Base-by-base conservation (phyloP, 64 coral and sea anemone genomes). In the Catalaphyllia jardinei region DNA sequence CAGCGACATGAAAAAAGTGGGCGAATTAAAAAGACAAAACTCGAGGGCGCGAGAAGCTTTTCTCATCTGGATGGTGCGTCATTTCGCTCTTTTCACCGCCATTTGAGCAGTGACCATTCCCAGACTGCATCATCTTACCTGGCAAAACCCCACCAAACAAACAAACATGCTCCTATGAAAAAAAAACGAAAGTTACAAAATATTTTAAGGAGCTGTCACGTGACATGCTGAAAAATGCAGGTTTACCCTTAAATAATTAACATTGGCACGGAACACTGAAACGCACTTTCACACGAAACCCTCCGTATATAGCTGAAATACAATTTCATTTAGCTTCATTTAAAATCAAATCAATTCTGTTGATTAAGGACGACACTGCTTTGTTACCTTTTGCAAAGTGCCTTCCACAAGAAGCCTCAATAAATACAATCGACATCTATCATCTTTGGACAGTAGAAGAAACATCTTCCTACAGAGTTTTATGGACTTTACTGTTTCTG, bases 331-430 rank as follows among this genome's bases (percentile, higher is more conserved):
- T 0, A 57, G 10, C 15, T 57, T 57, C 54, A 57, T 12, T 5
- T 14, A 57, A 57, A 57, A 16, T 57, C 54, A 57, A 57, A 57
- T 57, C 54, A 12, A 12, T 14, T 57, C 54, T 0, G 54, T 57
- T 12, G 54, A 57, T 57, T 57, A 57, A 57, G 54, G 54, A 12
- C 10, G 10, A 12, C 10, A 57, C 15, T 25, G 22, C 9, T 69
- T n/a, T n/a, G 20, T 38, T 92, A 87, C 90, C 90, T 92, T 92
- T 52, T 87, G 38, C 24, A 92, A 39, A 12, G 74, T 71, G 24
- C 74, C 73, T 35, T 92, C 90, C 1, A 92, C 83, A 8, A 92
- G 74, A 9, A 92, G 79, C 22, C 90, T 87, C 25, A 92, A 54
- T 31, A 92, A 35, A 20, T 87, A 64, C 33, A 79, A 39, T 67